phyloP scores from a whole-genome alignment of 2,888 invertebrate genomes.

The Scelioninae gen. 1 region DNA sequence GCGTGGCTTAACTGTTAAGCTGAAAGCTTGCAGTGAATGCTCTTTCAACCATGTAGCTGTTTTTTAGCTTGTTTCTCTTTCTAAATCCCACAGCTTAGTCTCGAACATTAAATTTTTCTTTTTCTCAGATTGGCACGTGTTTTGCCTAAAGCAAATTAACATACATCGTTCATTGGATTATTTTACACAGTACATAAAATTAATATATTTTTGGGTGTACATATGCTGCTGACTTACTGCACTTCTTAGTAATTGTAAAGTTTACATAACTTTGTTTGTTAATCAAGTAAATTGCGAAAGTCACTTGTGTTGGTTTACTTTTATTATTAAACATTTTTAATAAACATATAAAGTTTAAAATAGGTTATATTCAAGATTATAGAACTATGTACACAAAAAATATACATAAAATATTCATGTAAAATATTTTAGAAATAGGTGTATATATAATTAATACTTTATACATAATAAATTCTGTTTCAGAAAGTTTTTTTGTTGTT shows the following conservation, averaged over 20 bases:
- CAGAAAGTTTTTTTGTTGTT: too few relatives aligned
- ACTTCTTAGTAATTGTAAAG: background rate
- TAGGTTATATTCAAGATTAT: too few relatives aligned
- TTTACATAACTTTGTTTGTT: too few relatives aligned
- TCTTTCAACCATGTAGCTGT: conserved; percentile 67
- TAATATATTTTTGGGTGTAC: conserved; percentile 6
- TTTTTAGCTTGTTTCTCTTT: conserved; percentile 71
- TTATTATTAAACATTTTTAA: too few relatives aligned
- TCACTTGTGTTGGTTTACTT: too few relatives aligned
- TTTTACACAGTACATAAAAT: conserved; percentile 32
- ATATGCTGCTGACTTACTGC: conserved; percentile 4
- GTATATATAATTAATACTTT: too few relatives aligned
- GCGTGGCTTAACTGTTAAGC: conserved; percentile 70
- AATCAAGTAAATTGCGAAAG: too few relatives aligned
- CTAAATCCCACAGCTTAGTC: conserved; percentile 67
- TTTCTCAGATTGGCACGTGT: conserved; percentile 69
- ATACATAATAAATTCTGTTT: too few relatives aligned
- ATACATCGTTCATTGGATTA: conserved; percentile 37
- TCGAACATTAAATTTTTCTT: conserved; percentile 69
- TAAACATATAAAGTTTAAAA: too few relatives aligned
- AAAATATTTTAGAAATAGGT: too few relatives aligned
- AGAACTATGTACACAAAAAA: too few relatives aligned
- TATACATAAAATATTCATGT: too few relatives aligned
- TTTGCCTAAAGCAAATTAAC: conserved; percentile 67
- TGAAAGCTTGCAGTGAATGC: conserved; percentile 67